Base-by-base conservation (phyloP, 2,113 vertebrate genomes). In the Lipophrys pholis region DNA sequence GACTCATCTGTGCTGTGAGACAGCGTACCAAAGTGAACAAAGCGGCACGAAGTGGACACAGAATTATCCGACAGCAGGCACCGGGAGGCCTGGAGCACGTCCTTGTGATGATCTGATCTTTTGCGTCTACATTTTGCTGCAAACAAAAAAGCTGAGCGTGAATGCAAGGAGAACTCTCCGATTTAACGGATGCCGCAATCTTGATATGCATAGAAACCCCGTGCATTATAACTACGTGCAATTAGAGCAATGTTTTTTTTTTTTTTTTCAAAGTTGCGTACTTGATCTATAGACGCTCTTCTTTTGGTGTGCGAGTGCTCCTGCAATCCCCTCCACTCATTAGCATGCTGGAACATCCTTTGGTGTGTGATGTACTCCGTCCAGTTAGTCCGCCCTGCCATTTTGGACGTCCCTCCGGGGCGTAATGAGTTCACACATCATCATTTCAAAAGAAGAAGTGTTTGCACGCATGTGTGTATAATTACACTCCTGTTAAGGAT, bases 361-460 rank as follows among this genome's bases (percentile, higher is more conserved):
- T 81, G 75, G 75, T 30, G 21, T 78, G 21, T 51, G 61, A 61
- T 67, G 51, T 50, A 54, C 48, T 54, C 15, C 3, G 58, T 82
- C 73, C 65, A 38, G 17, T 50, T 59, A 30, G 30, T 40, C 38
- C 51, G 66, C 41, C 45, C 51, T 50, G 15, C 43, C 62, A 55
- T 71, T 76, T 63, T 87, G 79, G 58, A 40, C 35, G 55, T 76
- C 84, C 68, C 78, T 53, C 8, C 5, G 59, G 58, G 73, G 10
- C 14, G 17, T 16, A 21, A 7, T 56, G 60, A 52, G 2, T 75
- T 75, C 77, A 72, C 69, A 35, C 42, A 79, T 85, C 65, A 51
- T 60, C 11, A 73, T 88, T 90, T 90, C 72, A 80, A 84, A 86
- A 73, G 82, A 79, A 68, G 14, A 52, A 35, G 12, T 43, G 30